phyloP scores from a whole-genome alignment of 2,797 vertebrate species.

The Myiotriccus ornatus region DNA sequence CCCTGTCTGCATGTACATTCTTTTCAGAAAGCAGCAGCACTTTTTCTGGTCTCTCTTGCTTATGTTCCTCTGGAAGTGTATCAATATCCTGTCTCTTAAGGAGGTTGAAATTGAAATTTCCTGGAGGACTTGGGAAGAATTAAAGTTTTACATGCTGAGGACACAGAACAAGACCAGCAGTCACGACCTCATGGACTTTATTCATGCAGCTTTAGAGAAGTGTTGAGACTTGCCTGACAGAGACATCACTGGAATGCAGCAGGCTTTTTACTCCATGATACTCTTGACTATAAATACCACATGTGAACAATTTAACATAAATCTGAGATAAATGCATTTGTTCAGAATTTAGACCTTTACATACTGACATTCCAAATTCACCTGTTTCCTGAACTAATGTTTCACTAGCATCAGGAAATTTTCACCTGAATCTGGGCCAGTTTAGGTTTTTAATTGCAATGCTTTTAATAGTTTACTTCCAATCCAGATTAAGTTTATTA shows the following conservation, averaged over 20 bases:
- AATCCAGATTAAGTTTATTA: background rate
- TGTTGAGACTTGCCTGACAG: background rate
- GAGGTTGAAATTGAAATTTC: background rate
- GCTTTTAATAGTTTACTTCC: background rate
- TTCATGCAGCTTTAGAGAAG: background rate
- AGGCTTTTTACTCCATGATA: background rate
- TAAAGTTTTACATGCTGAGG: fast-evolving
- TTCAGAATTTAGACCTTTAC: background rate
- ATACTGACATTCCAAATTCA: background rate
- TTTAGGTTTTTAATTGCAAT: background rate
- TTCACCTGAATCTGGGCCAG: background rate
- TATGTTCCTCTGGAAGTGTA: background rate
- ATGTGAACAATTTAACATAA: background rate
- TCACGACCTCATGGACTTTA: background rate
- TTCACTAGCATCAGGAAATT: background rate
- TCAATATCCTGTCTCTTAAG: fast-evolving
- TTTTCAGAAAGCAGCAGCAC: background rate
- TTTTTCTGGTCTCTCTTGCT: background rate
- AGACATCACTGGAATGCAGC: background rate
- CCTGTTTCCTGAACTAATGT: background rate
- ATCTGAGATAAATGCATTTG: background rate
- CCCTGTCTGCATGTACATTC: background rate
- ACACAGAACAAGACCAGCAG: background rate
- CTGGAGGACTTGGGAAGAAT: background rate
- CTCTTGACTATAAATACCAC: background rate